Percentiles rank a stretch among this genome's conserved stretches.
These are phyloP conservation scores for Oxyura jamaicensis DNA, from an alignment of 2,113 vertebrate species.

Conservation along the genomic window DNA sequence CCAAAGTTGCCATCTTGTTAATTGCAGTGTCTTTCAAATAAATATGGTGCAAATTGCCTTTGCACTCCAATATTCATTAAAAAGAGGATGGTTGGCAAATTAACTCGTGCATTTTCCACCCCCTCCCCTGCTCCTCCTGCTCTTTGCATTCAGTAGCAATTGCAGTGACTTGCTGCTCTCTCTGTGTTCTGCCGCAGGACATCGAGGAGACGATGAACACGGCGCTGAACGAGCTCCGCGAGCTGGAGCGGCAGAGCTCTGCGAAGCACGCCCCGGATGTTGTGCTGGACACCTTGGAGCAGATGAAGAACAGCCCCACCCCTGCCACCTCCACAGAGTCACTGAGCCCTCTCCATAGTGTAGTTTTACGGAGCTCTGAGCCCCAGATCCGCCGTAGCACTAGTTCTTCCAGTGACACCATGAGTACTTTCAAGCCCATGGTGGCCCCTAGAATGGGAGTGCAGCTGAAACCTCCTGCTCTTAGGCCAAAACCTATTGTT, in stretches of 20 bases:
- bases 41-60: neutral
- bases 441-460: constrained; percentile 95
- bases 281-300: constrained; percentile 96
- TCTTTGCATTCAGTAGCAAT: neutral
- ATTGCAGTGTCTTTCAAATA: rapidly evolving
- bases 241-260: constrained; percentile 95
- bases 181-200: constrained; percentile 81
- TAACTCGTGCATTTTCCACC: neutral
- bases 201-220: constrained; percentile 99
- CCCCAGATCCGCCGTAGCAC: constrained; percentile 90
- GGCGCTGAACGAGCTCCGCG: constrained; percentile 93
- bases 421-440: constrained; percentile 96
- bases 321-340: constrained; percentile 86
- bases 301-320: constrained; percentile 83
- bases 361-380: constrained; percentile 84
- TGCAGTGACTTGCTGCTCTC: neutral
- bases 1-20: neutral
- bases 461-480: constrained; percentile 93
- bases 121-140: neutral
- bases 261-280: constrained; percentile 95
- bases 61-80: neutral
- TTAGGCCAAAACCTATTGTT: constrained; percentile 94
- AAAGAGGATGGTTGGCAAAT: neutral
- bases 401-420: constrained; percentile 91
- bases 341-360: constrained; percentile 86